Evolutionary conservation across 2,888 invertebrate genomes (phyloP).

Genomic region (Chalcosyrphus nemorum): DNA sequence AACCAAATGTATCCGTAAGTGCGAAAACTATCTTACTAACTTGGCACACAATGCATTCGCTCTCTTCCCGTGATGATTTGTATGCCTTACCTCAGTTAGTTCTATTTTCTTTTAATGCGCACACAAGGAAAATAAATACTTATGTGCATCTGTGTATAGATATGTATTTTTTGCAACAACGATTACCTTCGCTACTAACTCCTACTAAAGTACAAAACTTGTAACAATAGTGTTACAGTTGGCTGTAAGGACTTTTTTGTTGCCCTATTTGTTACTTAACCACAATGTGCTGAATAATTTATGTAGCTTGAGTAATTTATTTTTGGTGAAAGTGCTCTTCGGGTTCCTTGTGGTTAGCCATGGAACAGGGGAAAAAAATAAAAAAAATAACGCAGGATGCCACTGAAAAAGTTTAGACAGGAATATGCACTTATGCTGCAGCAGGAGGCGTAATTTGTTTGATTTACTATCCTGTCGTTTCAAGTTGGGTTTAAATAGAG

Average conservation of each 20-base stretch:
- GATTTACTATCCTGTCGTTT: slow-evolving; percentile 60
- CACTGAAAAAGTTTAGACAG: slow-evolving; percentile 38
- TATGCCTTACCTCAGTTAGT: slow-evolving; percentile 48
- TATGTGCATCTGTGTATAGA: background rate
- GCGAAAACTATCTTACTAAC: slow-evolving; percentile 65
- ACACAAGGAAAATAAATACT: slow-evolving; percentile 17
- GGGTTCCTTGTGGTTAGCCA: slow-evolving; percentile 42
- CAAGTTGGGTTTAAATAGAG: slow-evolving; percentile 54
- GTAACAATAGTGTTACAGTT: slow-evolving; percentile 62
- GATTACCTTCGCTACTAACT: slow-evolving; percentile 20
- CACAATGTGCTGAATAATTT: slow-evolving; percentile 73
- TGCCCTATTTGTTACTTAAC: slow-evolving; percentile 69
- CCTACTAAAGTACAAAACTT: slow-evolving; percentile 43
- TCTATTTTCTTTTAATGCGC: background rate
- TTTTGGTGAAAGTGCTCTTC: slow-evolving; percentile 59
- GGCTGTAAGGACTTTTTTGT: slow-evolving; percentile 50
- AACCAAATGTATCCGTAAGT: slow-evolving; percentile 63
- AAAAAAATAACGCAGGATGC: too few relatives aligned
- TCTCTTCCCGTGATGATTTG: slow-evolving; percentile 65
- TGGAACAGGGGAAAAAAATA: too few relatives aligned
- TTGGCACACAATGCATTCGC: slow-evolving; percentile 64
- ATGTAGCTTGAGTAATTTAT: slow-evolving; percentile 68
- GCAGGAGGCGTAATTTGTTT: slow-evolving; percentile 58
- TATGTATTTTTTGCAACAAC: background rate
- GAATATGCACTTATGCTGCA: slow-evolving; percentile 60